Evolutionary conservation across 1,140 invertebrate genomes (phyloP).

Genomic region (Druon quercuslanigerum): DNA sequence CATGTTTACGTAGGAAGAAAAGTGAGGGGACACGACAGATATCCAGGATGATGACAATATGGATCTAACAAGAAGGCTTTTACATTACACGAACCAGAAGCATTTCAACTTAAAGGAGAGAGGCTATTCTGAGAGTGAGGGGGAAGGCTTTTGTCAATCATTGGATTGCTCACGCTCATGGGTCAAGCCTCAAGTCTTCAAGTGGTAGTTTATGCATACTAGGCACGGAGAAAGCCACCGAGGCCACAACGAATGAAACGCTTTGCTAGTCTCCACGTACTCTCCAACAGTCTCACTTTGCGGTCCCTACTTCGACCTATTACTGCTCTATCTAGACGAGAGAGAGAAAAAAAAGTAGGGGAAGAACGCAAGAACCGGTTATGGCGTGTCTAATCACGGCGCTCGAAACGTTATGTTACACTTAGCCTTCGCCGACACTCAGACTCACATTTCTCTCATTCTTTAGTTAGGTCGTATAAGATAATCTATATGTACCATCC

Average conservation of each 20-base stretch:
- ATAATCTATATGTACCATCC: no score
- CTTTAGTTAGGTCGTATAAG: no score
- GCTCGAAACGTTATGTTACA: constrained; percentile 66
- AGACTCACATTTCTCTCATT: constrained; percentile 25
- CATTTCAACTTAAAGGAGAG: constrained; percentile 8
- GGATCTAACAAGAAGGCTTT: no score
- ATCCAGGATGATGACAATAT: no score
- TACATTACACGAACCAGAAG: no score
- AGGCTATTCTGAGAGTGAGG: neutral
- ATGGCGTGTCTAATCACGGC: constrained; percentile 67
- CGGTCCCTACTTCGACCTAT: constrained; percentile 42
- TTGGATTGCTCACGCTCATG: neutral
- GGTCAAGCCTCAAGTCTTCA: constrained; percentile 26
- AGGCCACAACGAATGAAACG: constrained; percentile 46
- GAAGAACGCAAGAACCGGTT: constrained; percentile 62
- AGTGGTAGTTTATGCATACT: constrained; percentile 45
- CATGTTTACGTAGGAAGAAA: neutral
- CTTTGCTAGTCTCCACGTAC: constrained; percentile 35
- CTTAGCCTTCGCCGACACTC: constrained; percentile 51
- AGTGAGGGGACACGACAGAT: neutral
- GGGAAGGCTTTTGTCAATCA: neutral
- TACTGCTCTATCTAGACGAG: constrained; percentile 35
- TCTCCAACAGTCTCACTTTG: constrained; percentile 33
- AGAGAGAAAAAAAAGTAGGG: constrained; percentile 44
- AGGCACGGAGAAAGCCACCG: constrained; percentile 59